Percentiles rank a stretch among this genome's conserved stretches.
Conservation (phyloP, 2,888 invertebrate species). For the Acanthosoma haemorrhoidale region DNA sequence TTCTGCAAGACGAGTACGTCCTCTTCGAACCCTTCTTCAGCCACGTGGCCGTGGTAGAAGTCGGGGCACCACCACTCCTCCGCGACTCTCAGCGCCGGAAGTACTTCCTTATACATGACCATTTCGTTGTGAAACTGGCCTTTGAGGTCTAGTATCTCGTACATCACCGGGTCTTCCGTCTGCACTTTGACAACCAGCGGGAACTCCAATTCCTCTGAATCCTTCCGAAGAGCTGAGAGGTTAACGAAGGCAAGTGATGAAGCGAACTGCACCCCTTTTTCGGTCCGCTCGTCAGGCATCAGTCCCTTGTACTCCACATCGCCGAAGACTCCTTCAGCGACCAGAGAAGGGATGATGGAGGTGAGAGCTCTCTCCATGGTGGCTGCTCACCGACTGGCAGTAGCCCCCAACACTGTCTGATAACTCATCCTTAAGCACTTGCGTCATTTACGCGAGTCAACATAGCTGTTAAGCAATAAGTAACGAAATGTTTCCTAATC, state of each 20-base stretch:
- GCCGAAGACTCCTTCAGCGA: slow-evolving; percentile 29
- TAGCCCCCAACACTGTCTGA: too few relatives aligned
- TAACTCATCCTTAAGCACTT: too few relatives aligned
- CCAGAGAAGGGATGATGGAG: background rate
- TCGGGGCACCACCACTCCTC: slow-evolving; percentile 33
- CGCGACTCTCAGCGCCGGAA: slow-evolving; percentile 36
- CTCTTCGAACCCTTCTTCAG: slow-evolving; percentile 1
- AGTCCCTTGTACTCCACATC: slow-evolving; percentile 14
- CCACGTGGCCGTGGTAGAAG: slow-evolving; percentile 32
- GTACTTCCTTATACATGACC: slow-evolving; percentile 35
- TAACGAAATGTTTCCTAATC: too few relatives aligned
- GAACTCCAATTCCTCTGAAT: slow-evolving; percentile 1
- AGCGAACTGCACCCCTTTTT: slow-evolving; percentile 34
- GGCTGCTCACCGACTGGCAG: background rate
- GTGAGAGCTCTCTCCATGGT: background rate
- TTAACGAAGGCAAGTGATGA: slow-evolving; percentile 36
- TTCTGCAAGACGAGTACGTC: slow-evolving; percentile 43
- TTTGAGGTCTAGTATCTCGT: background rate
- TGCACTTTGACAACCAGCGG: slow-evolving; percentile 36
- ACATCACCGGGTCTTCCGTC: background rate
- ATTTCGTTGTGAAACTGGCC: slow-evolving; percentile 39
- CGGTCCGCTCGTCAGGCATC: background rate
- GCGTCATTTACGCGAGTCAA: too few relatives aligned
- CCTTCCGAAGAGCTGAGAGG: background rate
- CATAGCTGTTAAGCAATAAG: too few relatives aligned